Conservation (phyloP, 2,797 vertebrate species). For the Columba guinea region DNA sequence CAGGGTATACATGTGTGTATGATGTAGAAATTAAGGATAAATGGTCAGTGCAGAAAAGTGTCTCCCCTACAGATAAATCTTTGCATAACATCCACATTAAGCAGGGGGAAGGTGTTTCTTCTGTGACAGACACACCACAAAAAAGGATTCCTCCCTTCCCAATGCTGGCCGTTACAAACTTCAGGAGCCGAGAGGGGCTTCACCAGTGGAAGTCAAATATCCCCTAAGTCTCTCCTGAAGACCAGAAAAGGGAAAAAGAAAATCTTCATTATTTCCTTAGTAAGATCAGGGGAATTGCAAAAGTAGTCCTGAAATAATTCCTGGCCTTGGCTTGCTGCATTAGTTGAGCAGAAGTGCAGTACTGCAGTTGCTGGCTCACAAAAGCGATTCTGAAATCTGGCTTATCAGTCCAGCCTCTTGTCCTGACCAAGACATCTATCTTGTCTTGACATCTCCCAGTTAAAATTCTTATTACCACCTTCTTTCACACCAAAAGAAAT, state of each 20-base stretch:
- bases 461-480: neutral
- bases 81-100: neutral
- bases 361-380: neutral
- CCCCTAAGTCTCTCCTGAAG: neutral
- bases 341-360: neutral
- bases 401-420: neutral
- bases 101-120: neutral
- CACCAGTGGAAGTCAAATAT: neutral
- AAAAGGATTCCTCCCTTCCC: neutral
- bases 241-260: neutral
- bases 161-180: neutral
- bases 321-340: neutral
- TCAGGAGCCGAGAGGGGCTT: neutral
- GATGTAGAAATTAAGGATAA: neutral
- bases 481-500: neutral
- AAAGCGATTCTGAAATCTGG: neutral
- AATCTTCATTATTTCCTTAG: neutral
- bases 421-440: neutral
- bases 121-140: neutral
- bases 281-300: neutral
- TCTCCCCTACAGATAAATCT: neutral
- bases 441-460: neutral
- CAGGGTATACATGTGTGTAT: neutral
- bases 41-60: neutral
- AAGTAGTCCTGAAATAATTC: neutral